Evolutionary conservation across 2,113 vertebrate genomes (phyloP).

Genomic region (Sardina pilchardus): DNA sequence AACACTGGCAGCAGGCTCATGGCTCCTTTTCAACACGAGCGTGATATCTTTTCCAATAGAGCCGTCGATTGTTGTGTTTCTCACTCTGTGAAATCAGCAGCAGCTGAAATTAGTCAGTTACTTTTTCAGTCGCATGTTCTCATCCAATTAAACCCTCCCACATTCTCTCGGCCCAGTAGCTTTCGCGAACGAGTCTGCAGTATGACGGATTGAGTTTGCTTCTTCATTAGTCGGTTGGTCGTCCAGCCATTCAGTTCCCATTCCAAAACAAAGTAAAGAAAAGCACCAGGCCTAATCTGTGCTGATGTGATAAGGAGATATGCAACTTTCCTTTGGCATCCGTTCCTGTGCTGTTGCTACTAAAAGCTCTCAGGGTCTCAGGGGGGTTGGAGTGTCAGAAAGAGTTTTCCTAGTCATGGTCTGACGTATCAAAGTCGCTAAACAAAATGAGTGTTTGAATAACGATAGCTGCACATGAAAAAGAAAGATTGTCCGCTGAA

Average conservation of each 20-base stretch:
- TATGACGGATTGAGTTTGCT: not conserved
- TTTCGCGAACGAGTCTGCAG: not conserved
- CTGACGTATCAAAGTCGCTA: conserved; percentile 8
- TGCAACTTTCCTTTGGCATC: not conserved
- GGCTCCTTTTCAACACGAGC: not conserved
- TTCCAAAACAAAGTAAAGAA: not conserved
- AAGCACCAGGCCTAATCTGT: not conserved
- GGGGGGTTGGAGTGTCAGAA: not conserved
- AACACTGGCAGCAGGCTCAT: not conserved
- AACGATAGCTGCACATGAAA: conserved; percentile 41
- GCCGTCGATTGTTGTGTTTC: not conserved
- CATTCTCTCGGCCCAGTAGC: not conserved
- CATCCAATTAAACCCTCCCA: not conserved
- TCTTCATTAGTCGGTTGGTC: not conserved
- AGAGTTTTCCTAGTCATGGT: not conserved
- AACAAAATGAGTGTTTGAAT: conserved; percentile 38
- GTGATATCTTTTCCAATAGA: not conserved
- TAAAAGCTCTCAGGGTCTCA: not conserved
- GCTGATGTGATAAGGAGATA: not conserved
- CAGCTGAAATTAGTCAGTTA: not conserved
- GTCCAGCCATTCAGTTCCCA: not conserved
- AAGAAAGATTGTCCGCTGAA: not conserved
- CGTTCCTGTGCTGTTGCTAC: not conserved
- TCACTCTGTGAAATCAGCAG: not conserved
- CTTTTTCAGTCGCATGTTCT: not conserved